Evolutionary conservation across 2,888 invertebrate species (phyloP).

Genomic region (Synergus gifuensis): DNA sequence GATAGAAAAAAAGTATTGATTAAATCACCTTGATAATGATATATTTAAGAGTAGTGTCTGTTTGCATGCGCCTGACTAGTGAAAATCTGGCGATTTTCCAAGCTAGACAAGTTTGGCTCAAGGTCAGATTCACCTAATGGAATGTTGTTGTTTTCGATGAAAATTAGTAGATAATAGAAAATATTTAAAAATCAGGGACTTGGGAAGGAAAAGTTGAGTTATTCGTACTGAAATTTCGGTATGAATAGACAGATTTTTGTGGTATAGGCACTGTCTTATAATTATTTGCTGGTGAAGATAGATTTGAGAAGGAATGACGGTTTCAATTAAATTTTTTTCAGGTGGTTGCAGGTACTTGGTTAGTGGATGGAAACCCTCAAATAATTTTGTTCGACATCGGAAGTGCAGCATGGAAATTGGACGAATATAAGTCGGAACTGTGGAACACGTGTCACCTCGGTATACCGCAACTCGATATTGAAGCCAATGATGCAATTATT

Average conservation of each 20-base stretch:
- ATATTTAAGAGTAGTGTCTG: neutral
- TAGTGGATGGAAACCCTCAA: constrained; percentile 99
- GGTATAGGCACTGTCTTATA: neutral
- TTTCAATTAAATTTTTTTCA: constrained; percentile 73
- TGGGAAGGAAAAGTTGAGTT: too few relatives aligned
- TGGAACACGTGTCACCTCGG: constrained; percentile 95
- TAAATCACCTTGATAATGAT: constrained; percentile 15
- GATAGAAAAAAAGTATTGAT: neutral
- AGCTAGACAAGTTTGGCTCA: constrained; percentile 59
- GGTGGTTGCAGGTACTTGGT: constrained; percentile 98
- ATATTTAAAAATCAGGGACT: neutral
- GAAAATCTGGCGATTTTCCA: constrained; percentile 60
- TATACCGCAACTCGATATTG: constrained; percentile 95
- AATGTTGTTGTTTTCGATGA: neutral
- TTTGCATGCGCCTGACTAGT: constrained; percentile 32
- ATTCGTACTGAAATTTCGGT: too few relatives aligned
- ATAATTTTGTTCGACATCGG: constrained; percentile 98
- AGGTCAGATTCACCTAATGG: constrained; percentile 50
- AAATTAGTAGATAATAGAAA: neutral
- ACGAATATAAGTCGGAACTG: constrained; percentile 95
- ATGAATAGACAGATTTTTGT: too few relatives aligned
- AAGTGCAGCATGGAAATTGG: constrained; percentile 96
- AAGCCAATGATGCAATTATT: constrained; percentile 98
- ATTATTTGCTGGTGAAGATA: neutral
- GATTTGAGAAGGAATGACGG: neutral